Base-by-base conservation (phyloP, 30 jellyfish, hydroid and myxozoan genomes). In the Hydractinia echinata region DNA sequence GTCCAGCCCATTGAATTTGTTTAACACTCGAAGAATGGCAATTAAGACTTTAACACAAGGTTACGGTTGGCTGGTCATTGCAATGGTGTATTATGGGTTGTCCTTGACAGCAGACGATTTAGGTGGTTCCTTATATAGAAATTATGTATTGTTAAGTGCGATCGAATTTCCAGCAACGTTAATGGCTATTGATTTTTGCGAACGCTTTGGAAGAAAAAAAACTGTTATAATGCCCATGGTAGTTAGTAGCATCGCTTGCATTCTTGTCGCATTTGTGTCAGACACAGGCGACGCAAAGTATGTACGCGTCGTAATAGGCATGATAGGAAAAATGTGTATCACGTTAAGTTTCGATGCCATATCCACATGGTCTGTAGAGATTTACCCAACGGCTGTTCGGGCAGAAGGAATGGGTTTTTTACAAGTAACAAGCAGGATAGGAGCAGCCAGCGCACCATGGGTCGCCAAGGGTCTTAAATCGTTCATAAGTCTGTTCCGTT, bases 361-460 rank as follows among this genome's bases (percentile, higher is more conserved):
- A 4, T 89, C 84, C 84, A 89, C 91, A 82, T 89, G 96, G 96
- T 84, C 96, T 10, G 51, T 89, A 76, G 97, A 89, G 61, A 81
- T 89, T 13, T 82, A 84, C 53, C 95, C 96, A 21, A 89, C 96
- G 4, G 54, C 83, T 53, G 55, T 51, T 76, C 85, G 96, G 53
- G 82, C 94, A 67, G 94, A 76, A 53, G 93, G 86, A 10, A 83
- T 83, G 90, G 96, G 96, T 8, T 88, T 66, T 44, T 66, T n/a
- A n/a, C n/a, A n/a, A n/a, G 73, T 83, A 15, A 88, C 94, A 11
- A 85, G 89, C 15, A 89, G 96, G 18, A 53, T 83, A 61, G 96
- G 96, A 67, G 85, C 94, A 11, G 89, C 96, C 5, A 51, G 83
- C 16, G 96, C 96, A 53, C 96, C 96, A 5, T 88, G 96, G 96